Evolutionary conservation across 2,797 vertebrate species (phyloP), one percentile per base, ranked within the genome.

Genomic region (Peromyscus nudipes): DNA sequence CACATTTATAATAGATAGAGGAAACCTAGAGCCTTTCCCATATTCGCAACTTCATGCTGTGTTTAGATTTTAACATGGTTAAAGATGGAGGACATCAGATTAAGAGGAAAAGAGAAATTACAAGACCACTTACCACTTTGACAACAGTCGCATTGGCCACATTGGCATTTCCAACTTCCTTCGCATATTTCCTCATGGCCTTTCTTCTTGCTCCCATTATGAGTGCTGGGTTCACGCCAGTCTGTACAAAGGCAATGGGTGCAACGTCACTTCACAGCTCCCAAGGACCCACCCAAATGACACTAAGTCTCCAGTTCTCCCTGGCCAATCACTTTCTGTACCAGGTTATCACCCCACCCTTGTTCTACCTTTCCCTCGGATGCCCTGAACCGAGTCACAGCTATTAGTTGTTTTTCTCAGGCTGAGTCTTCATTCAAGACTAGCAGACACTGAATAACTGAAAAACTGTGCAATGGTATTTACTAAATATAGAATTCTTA

Each of bases 211-310:
- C 98, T 37, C 99, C 98, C 97, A 99, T 98, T 81, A 99, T 77
- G 76, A 97, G 80, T 34, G 98, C 97, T 1, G 99, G 99, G 98
- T 99, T 98, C 8, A 99, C 98, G 34, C 99, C 99, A 0, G 99
- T 99, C 99, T 99, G 62, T 80, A 95, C 96, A 95, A 96, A 98
- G 89, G 37, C 6, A 97, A 3, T 10, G 89, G 1, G 67, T 0
- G 7, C 12, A 93, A 25, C 79, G 57, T 95, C 40, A 96, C 13
- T 89, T 86, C 19, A 27, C 23, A 29, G 46, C 16, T 69, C 57
- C 71, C 75, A 60, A 57, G 29, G 60, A 82, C 55, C 52, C 71
- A 71, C 13, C 12, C 34, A 73, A 67, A 94, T 37, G 10, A n/a
- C 79, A 31, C 6, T 31, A 3, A 31, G 27, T 89, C 77, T 89